A percentile compares a stretch with the other conserved stretches of the same genome.
Conservation (phyloP, 2,113 vertebrate genomes). For the Reinhardtius hippoglossoides region DNA sequence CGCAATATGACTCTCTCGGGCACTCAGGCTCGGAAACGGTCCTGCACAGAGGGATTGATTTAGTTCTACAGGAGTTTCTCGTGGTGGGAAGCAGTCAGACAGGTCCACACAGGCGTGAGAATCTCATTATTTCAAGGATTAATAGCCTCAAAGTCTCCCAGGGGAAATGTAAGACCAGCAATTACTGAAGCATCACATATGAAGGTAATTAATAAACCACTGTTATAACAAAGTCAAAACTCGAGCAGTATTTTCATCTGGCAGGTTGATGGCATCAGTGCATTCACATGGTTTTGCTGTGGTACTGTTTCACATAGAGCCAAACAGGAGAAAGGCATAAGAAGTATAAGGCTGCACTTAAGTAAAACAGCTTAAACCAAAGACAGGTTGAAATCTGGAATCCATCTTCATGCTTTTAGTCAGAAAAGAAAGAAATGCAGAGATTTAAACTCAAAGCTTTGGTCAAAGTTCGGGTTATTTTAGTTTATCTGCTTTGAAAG, state of each 20-base stretch:
- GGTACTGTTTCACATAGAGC: no score
- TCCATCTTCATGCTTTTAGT: neutral
- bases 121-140: neutral
- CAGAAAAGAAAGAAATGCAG: neutral
- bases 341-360: neutral
- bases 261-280: neutral
- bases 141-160: no score
- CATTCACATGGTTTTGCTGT: no score
- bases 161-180: no score
- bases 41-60: neutral
- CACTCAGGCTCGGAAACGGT: conserved; percentile 22
- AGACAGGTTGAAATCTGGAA: neutral
- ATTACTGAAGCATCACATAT: no score
- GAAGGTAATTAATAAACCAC: neutral
- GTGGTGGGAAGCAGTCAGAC: neutral
- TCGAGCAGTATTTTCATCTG: neutral
- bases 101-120: neutral
- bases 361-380: neutral
- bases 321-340: neutral
- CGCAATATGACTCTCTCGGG: conserved; percentile 47
- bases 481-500: neutral
- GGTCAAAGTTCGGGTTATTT: neutral
- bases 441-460: neutral
- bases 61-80: neutral
- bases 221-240: neutral